Conservation (phyloP, 2,113 vertebrate species). For the Dasyornis broadbenti region DNA sequence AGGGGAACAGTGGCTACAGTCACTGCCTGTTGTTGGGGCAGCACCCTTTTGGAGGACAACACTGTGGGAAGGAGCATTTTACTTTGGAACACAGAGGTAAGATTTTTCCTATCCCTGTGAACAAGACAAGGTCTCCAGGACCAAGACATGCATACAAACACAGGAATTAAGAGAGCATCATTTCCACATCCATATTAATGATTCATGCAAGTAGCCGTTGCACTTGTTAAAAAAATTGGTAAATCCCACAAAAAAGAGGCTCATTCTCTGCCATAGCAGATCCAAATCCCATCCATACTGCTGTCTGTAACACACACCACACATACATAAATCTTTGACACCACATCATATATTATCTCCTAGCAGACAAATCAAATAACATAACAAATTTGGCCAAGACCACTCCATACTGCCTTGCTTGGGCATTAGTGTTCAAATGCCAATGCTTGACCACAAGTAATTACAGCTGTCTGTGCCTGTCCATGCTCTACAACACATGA, state of each 20-base stretch:
- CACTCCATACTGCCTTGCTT: neutral
- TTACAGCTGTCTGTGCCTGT: neutral
- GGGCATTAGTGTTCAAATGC: neutral
- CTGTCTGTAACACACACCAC: neutral
- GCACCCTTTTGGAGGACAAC: neutral
- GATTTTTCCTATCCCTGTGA: neutral
- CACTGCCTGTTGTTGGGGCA: neutral
- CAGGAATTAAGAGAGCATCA: neutral
- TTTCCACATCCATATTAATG: neutral
- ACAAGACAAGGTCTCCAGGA: neutral
- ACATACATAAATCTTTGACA: neutral
- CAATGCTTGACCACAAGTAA: neutral
- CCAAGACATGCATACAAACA: neutral
- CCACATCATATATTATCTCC: neutral
- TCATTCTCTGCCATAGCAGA: neutral
- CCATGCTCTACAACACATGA: neutral
- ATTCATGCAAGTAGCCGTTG: neutral
- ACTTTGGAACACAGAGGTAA: fast-evolving
- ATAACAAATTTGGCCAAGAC: neutral
- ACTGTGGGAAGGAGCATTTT: neutral
- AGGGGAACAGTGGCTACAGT: fast-evolving
- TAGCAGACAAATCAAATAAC: neutral
- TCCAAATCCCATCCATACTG: neutral
- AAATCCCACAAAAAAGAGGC: neutral
- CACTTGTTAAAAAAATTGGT: neutral